Evolutionary conservation across 1,140 invertebrate genomes (phyloP).

Genomic region (Penaeus japonicus): DNA sequence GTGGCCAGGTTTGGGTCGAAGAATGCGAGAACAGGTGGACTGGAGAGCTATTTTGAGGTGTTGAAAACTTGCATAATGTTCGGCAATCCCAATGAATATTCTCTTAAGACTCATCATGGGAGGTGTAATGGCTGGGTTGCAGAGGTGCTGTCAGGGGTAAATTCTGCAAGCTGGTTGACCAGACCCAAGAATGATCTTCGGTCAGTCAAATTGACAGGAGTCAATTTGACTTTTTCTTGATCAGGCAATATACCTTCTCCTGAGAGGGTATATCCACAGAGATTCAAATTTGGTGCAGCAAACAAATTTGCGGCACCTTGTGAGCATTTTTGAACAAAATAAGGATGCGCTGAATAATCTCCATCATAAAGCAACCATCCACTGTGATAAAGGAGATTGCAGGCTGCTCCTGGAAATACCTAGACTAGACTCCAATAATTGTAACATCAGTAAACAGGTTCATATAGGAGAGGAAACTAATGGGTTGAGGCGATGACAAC

Average conservation of each 20-base stretch:
- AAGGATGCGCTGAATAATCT: too few species aligned
- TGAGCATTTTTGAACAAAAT: too few species aligned
- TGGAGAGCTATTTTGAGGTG: neutral
- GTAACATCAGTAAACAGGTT: too few species aligned
- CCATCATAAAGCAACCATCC: too few species aligned
- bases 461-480: too few species aligned
- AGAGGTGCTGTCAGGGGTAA: neutral
- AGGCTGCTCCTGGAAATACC: too few species aligned
- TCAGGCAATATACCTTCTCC: neutral
- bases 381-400: too few species aligned
- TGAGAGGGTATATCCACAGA: neutral
- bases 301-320: neutral
- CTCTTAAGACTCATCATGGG: neutral
- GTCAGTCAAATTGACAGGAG: slow-evolving; percentile 18
- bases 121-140: neutral
- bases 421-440: too few species aligned
- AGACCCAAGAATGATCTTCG: slow-evolving; percentile 30
- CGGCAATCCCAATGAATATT: neutral
- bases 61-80: neutral
- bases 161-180: slow-evolving; percentile 24
- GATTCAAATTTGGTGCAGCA: neutral
- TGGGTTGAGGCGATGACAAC: too few species aligned
- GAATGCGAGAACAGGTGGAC: neutral
- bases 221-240: neutral
- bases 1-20: neutral